Conservation (phyloP, 2,113 vertebrate genomes). For the Cyprinodon variegatus region DNA sequence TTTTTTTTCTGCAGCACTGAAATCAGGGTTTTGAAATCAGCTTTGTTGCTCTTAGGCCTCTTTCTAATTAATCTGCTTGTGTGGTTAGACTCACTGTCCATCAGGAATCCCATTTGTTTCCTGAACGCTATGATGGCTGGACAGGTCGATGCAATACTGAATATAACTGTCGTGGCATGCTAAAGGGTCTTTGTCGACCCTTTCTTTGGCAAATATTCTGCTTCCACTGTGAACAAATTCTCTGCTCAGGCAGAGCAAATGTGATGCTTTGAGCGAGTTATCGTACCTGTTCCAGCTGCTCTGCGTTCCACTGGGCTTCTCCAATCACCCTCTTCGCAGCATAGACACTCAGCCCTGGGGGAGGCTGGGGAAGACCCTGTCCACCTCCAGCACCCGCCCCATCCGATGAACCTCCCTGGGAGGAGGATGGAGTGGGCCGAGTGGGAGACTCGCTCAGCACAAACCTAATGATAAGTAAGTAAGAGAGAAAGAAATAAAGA, state of each 20-base stretch:
- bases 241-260: background rate
- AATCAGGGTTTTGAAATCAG: no score
- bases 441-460: slow-evolving; percentile 93
- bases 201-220: background rate
- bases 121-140: no score
- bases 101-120: no score
- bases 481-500: background rate
- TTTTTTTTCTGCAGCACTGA: no score
- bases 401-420: slow-evolving; percentile 80
- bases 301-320: slow-evolving; percentile 94
- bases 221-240: background rate
- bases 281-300: slow-evolving; percentile 93
- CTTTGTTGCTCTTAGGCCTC: no score
- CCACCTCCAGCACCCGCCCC: slow-evolving; percentile 72
- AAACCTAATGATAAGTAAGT: slow-evolving; percentile 77
- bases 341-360: slow-evolving; percentile 97
- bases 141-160: no score
- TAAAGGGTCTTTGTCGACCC: no score
- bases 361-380: slow-evolving; percentile 91
- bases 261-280: background rate
- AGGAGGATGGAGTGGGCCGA: slow-evolving; percentile 84
- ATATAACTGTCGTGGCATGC: no score
- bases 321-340: slow-evolving; percentile 95
- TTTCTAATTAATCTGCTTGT: no score
- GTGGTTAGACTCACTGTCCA: no score